Base-by-base conservation (phyloP, 2,113 vertebrate species). In the Cacatua alba region DNA sequence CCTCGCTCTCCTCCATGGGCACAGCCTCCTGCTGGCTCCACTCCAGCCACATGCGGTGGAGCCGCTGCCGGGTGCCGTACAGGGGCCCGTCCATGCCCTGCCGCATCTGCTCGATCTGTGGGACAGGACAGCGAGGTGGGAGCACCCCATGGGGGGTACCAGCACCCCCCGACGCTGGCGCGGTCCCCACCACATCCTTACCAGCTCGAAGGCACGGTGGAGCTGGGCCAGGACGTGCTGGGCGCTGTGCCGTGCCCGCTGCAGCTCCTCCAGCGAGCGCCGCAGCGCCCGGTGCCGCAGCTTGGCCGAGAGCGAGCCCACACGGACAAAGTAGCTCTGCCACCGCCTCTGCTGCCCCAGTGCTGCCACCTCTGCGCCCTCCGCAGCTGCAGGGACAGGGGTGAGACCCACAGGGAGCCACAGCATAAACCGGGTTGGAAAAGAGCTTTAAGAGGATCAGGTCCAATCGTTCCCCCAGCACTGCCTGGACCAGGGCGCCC, bases 221-320 rank as follows among this genome's bases (percentile, higher is more conserved):
- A 99, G 99, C 95, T 98, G 98, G 46, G 96, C 65, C 57, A 99
- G 95, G 3, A 98, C 68, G 0, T 94, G 88, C 67, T 98, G 98
- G 33, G 98, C 97, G 3, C 95, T 76, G 44, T 97, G 98, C 63
- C 97, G 98, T 88, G 98, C 99, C 15, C 95, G 90, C 35, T 85
- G 97, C 86, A 99, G 98, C 74, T 98, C 98, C 6, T 93, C 91
- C 82, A 99, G 96, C 3, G 99, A 99, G 63, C 98, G 98, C 72
- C 98, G 97, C 39, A 98, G 98, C 0, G 98, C 99, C 29, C 98
- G 97, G 75, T 98, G 98, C 16, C 97, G 98, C 59, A 99, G 97
- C 71, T 97, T 97, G 19, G 98, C 62, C 0, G 99, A 99, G 74
- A 99, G 98, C 8, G 98, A 98, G 33, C 99, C 99, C 97, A 99